These are phyloP conservation scores for Siphamia tubifer DNA, from an alignment of 2,113 vertebrate genomes.

Conservation along the genomic window DNA sequence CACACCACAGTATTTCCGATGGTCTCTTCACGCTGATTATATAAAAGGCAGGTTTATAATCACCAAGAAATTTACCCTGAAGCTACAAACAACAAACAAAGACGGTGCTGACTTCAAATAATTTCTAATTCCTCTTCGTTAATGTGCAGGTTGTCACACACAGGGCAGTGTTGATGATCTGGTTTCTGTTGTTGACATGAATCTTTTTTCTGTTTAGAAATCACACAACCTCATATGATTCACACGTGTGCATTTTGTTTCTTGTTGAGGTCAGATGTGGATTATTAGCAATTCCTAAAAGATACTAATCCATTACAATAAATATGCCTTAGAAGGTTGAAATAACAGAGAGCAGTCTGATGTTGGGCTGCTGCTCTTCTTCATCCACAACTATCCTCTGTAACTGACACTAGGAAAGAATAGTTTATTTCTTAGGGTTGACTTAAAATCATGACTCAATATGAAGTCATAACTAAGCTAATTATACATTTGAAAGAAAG, in stretches of 20 bases:
- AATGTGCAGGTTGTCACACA: neutral
- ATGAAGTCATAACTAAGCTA: conserved; percentile 58
- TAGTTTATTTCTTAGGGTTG: conserved; percentile 22
- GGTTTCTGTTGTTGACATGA: conserved; percentile 33
- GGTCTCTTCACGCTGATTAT: neutral
- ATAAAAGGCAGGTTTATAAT: conserved; percentile 5
- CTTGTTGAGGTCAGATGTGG: neutral
- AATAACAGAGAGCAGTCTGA: conserved; percentile 7
- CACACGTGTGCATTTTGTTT: conserved; percentile 11
- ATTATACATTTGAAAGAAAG: conserved; percentile 60
- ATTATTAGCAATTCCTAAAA: conserved; percentile 5
- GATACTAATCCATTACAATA: neutral
- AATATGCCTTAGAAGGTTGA: conserved; percentile 13
- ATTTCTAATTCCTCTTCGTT: neutral
- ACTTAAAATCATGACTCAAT: conserved; percentile 46
- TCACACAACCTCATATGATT: neutral
- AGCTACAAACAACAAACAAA: conserved; percentile 2
- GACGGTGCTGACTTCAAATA: conserved; percentile 3
- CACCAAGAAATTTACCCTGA: neutral
- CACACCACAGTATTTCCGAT: conserved; percentile 16
- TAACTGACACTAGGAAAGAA: conserved; percentile 3
- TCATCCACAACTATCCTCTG: conserved; percentile 25
- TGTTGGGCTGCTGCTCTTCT: conserved; percentile 25
- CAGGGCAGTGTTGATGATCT: conserved; percentile 7
- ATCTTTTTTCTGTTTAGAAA: conserved; percentile 30